Base-by-base conservation (phyloP, 2,888 invertebrate species). In the Tribolium freemani region DNA sequence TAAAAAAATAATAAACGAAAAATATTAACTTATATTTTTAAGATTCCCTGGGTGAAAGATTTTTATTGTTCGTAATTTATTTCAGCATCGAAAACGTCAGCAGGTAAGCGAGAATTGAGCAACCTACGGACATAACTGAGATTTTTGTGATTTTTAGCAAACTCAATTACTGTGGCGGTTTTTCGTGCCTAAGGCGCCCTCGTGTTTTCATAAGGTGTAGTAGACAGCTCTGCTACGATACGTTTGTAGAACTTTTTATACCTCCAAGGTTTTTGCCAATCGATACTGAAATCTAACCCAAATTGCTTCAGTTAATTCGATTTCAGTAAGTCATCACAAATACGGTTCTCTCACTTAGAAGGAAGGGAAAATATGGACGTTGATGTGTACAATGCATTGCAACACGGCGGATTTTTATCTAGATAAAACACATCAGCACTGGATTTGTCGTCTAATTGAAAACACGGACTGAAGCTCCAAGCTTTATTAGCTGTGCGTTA, bases 71-170 rank as follows among this genome's bases (percentile, higher is more conserved):
- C 46, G 30, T 64, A 58, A 58, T 66, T 57, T 26, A 50, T 57
- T 71, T 71, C 58, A 58, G 31, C 30, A 26, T 31, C 54, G 73
- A 69, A 61, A 70, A 67, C 67, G 70, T 67, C 56, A 60, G 69
- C 73, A 73, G 73, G 73, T 73, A 60, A 57, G 73, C 71, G 72
- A 69, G 57, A 63, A 67, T 66, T 57, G 68, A 73, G 70, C 31
- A 71, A 75, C 51, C 73, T 53, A 53, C 54, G 60, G 48, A 74
- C 66, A 74, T 70, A 72, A 74, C 78, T 69, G 79, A 81, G 83
- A 83, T 82, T 83, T 83, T 83, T 83, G 83, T 83, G 83, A 83
- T 83, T 83, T 83, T 83, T 83, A 83, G 80, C 82, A 76, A 83
- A 83, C 80, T 81, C 83, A 83, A 83, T 83, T 83, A 83, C 78